Evolutionary conservation across 2,888 invertebrate genomes (phyloP), one percentile per base, ranked within the genome.

Genomic region (Drosophila incognita): DNA sequence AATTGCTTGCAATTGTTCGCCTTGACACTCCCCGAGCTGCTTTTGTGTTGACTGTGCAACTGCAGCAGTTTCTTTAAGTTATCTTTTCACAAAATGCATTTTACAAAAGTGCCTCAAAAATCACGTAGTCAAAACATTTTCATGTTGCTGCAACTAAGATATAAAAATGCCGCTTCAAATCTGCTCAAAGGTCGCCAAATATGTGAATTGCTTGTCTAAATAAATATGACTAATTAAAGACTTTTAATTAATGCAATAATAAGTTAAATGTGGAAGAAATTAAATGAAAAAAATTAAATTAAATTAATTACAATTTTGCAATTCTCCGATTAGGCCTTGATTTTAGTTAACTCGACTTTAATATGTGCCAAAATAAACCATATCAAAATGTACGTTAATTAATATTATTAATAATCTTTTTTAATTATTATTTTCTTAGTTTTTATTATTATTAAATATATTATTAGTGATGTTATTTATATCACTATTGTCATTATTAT

Each of bases 1-100:
- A 68, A 76, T 46, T 60, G 29, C 62, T 46, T 42, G 76, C 76
- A 72, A 31, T 72, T 63, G 24, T 24, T 46, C 24, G 46, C 46
- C 46, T 46, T 46, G 72, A 56, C 61, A 57, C 46, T 61, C 46
- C 54, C 27, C 48, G 13, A 21, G 42, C 36, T 15, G 24, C 8
- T 46, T 46, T 46, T 46, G 29, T 27, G 64, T 27, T 27, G 48
- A 54, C 56, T 67, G 72, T 46, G 46, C 75, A 67, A 76, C 49
- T 58, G 31, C 66, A 56, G 76, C 76, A 76, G 24, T 66, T 62
- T 59, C 10, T 29, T 54, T 1, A 13, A 38, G 6, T 62, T 62
- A 24, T 31, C 24, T 36, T 62, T 52, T 58, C 49, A 29, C 21
- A 33, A 52, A 33, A 46, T 48, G 15, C 29, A 33, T 57, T 52